phyloP scores from a whole-genome alignment of 2,888 invertebrate species.

The Lithophane ornitopus region DNA sequence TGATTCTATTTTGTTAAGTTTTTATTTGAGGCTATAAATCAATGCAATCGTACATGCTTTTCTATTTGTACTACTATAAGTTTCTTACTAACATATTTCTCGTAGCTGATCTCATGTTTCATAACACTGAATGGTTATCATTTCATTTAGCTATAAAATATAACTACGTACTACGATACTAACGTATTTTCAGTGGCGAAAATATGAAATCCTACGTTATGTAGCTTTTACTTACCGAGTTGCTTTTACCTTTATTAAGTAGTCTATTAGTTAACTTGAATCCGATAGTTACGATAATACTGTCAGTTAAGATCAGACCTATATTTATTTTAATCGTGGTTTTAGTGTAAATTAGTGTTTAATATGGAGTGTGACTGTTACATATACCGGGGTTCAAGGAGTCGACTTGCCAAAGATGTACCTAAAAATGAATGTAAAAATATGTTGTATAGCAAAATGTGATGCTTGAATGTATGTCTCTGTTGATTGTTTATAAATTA shows the following conservation, averaged over 20 bases:
- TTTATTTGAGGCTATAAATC: constrained; percentile 73
- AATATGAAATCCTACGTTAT: constrained; percentile 55
- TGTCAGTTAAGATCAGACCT: constrained; percentile 64
- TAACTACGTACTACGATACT: constrained; percentile 42
- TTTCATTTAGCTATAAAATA: constrained; percentile 53
- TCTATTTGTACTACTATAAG: constrained; percentile 43
- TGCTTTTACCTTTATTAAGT: constrained; percentile 65
- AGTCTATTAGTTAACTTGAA: constrained; percentile 67
- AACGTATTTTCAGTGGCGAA: constrained; percentile 50
- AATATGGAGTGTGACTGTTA: constrained; percentile 59
- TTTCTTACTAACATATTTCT: constrained; percentile 56
- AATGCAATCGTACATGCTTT: constrained; percentile 67
- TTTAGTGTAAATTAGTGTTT: constrained; percentile 64
- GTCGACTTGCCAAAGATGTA: constrained; percentile 83
- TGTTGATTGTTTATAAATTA: constrained; percentile 87
- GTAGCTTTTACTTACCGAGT: constrained; percentile 50
- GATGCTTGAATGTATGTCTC: constrained; percentile 79
- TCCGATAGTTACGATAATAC: constrained; percentile 59
- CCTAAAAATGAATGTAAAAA: constrained; percentile 78
- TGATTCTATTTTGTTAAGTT: constrained; percentile 70
- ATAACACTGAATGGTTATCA: constrained; percentile 54
- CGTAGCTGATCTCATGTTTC: constrained; percentile 67
- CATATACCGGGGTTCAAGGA: constrained; percentile 66
- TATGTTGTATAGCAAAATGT: constrained; percentile 77
- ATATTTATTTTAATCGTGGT: constrained; percentile 68